Evolutionary conservation across 2,113 vertebrate species (phyloP).

Genomic region (Delphinapterus leucas): DNA sequence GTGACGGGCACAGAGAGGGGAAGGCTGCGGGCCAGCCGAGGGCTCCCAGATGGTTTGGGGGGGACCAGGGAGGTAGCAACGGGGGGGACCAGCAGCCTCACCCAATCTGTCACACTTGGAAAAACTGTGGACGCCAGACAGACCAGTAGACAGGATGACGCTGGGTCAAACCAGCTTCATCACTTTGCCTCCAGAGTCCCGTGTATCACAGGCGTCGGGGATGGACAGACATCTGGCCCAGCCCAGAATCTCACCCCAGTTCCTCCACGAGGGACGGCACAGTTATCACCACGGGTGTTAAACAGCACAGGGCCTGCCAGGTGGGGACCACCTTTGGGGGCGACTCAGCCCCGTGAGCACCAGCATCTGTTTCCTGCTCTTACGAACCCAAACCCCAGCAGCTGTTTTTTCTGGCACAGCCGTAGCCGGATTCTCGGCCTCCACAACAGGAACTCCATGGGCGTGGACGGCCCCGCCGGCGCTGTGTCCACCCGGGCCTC

Average conservation of each 20-base stretch:
- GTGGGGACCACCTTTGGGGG: accelerated
- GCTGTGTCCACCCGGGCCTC: neutral
- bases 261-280: accelerated
- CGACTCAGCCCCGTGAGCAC: accelerated
- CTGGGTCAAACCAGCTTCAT: accelerated
- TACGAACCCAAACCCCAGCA: accelerated
- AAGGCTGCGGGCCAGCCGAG: neutral
- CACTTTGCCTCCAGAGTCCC: accelerated
- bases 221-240: no score
- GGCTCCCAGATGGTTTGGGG: neutral
- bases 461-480: accelerated
- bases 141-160: accelerated
- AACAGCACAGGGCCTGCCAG: accelerated
- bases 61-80: neutral
- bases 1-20: accelerated
- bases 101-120: no score
- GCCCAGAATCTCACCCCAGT: accelerated
- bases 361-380: neutral
- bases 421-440: accelerated
- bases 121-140: no score
- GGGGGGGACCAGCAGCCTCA: neutral
- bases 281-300: accelerated
- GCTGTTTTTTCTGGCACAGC: neutral
- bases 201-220: accelerated
- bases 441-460: neutral